Evolutionary conservation across 2,888 invertebrate genomes (phyloP).

Genomic region (Neria commutata): DNA sequence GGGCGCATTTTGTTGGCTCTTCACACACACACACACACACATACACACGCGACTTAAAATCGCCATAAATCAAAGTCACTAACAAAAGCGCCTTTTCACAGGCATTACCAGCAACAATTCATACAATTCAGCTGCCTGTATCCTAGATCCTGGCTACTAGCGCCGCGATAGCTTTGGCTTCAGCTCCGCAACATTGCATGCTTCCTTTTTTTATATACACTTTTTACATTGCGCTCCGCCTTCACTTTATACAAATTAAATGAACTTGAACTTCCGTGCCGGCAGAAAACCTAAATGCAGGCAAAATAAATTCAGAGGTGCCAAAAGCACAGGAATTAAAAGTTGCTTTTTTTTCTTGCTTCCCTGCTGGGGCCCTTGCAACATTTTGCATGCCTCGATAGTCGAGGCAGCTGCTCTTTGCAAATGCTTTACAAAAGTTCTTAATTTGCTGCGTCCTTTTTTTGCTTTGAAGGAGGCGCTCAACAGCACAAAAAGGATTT

Average conservation of each 20-base stretch:
- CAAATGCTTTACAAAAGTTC: not conserved
- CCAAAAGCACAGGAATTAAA: constrained; percentile 27
- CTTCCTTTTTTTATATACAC: constrained; percentile 34
- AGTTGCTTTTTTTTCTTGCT: constrained; percentile 6
- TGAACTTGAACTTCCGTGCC: constrained; percentile 50
- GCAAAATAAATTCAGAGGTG: constrained; percentile 32
- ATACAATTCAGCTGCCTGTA: no score
- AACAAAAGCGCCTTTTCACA: constrained; percentile 41
- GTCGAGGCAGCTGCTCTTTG: not conserved
- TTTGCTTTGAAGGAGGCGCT: not conserved
- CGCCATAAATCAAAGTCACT: constrained; percentile 60
- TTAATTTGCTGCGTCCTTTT: not conserved
- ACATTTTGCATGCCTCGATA: constrained; percentile 9
- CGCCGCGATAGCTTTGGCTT: not conserved
- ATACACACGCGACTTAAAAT: constrained; percentile 31
- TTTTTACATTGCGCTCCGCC: constrained; percentile 45
- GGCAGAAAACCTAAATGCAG: constrained; percentile 17
- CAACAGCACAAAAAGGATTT: constrained; percentile 2
- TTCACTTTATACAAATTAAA: constrained; percentile 56
- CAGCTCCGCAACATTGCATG: not conserved
- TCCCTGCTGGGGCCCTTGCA: constrained; percentile 5
- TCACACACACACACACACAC: not conserved
- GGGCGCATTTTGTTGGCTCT: no score
- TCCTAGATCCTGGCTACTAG: no score
- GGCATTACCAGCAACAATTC: constrained; percentile 12